phyloP scores from a whole-genome alignment of 1,140 invertebrate genomes.

The Leguminivora glycinivorella region DNA sequence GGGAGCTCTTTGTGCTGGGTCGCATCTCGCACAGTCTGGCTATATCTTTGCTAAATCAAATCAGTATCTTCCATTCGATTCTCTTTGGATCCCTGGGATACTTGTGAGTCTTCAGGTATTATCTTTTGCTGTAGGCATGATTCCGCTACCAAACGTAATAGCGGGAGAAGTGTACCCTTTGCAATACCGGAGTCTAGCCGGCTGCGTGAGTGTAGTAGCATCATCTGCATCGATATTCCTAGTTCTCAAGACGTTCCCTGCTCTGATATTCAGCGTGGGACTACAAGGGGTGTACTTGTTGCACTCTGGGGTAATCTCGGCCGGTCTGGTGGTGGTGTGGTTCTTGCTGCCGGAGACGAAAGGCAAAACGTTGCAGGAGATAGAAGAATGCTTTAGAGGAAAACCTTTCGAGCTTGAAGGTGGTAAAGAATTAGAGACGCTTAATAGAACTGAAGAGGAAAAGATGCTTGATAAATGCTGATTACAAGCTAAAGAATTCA shows the following conservation, averaged over 20 bases:
- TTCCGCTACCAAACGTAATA: constrained; percentile 44
- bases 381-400: constrained; percentile 57
- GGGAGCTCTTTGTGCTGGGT: constrained; percentile 8
- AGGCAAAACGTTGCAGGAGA: constrained; percentile 59
- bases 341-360: constrained; percentile 57
- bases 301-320: constrained; percentile 43
- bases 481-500: too few species aligned
- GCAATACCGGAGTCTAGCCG: constrained; percentile 45
- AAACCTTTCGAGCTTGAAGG: background rate
- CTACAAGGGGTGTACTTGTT: constrained; percentile 52
- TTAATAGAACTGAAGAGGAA: background rate
- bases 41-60: constrained; percentile 21
- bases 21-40: constrained; percentile 24
- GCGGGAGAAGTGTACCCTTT: constrained; percentile 52
- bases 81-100: constrained; percentile 38
- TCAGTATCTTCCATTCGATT: background rate
- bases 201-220: constrained; percentile 39
- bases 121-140: constrained; percentile 42
- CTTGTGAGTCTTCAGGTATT: constrained; percentile 42
- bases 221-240: constrained; percentile 41
- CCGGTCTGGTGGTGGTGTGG: constrained; percentile 46
- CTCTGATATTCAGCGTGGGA: constrained; percentile 37
- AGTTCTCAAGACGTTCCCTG: constrained; percentile 44
- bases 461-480: background rate
- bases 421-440: background rate